Conservation (phyloP, 2,797 vertebrate species). For the Chaenodraco wilsoni region DNA sequence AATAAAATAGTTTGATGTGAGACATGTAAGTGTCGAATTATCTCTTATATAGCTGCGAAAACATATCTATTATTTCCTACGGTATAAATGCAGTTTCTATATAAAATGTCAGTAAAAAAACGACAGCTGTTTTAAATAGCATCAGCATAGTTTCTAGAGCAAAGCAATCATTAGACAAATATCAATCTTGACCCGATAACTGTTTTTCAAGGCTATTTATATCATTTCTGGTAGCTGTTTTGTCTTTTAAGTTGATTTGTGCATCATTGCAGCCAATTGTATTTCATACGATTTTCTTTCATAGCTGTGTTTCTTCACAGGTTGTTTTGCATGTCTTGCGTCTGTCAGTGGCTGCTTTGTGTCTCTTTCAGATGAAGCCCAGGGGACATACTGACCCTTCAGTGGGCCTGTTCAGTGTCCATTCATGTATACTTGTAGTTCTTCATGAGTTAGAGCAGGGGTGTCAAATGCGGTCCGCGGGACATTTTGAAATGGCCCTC, state of each 20-base stretch:
- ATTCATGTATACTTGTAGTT: neutral
- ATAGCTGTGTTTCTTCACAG: neutral
- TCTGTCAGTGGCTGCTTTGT: neutral
- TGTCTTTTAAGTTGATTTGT: neutral
- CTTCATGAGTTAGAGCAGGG: constrained; percentile 3
- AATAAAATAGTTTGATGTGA: too few species aligned
- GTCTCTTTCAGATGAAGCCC: neutral
- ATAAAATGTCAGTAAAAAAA: neutral
- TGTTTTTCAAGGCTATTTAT: neutral
- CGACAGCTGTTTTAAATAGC: neutral
- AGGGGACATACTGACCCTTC: too few species aligned
- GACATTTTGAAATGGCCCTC: too few species aligned
- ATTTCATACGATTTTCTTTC: too few species aligned
- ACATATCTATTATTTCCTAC: too few species aligned
- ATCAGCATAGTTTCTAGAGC: neutral
- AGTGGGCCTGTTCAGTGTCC: neutral
- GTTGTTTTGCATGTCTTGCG: neutral
- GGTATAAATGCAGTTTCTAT: neutral
- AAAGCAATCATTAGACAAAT: neutral
- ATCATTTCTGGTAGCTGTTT: neutral
- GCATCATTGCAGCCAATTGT: neutral
- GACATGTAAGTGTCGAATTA: too few species aligned
- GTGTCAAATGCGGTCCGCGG: too few species aligned
- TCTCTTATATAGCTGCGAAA: too few species aligned
- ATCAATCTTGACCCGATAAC: neutral